Percentiles rank a stretch among this genome's conserved stretches.
Evolutionary conservation across 2,888 invertebrate genomes (phyloP).

Genomic region (Liodrosophila aerea): DNA sequence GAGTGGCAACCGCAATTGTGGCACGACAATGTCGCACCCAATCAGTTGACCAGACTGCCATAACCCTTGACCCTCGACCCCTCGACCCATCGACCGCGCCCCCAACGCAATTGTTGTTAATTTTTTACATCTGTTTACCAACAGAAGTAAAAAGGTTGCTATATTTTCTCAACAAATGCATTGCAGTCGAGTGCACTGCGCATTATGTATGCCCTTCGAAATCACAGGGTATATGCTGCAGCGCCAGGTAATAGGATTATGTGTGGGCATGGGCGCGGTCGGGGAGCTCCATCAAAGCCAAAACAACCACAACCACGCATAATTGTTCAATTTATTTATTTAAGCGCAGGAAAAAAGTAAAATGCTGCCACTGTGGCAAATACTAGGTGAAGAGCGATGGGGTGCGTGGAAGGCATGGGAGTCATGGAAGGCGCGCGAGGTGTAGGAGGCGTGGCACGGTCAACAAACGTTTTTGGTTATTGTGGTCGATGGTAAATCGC

Average conservation of each 20-base stretch:
- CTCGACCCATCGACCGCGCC: neutral
- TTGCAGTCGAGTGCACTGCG: neutral
- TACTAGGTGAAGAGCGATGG: too few relatives aligned
- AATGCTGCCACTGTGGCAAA: neutral
- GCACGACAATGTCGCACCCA: slow-evolving; percentile 12
- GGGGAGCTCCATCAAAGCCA: slow-evolving; percentile 66
- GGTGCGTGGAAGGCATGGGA: too few relatives aligned
- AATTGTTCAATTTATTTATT: slow-evolving; percentile 76
- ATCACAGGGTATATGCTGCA: slow-evolving; percentile 24
- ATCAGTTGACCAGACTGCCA: neutral
- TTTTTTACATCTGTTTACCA: slow-evolving; percentile 36
- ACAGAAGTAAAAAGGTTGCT: neutral
- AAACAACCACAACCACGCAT: slow-evolving; percentile 75
- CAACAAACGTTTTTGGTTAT: slow-evolving; percentile 68
- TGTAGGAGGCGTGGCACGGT: slow-evolving; percentile 10
- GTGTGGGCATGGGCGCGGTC: slow-evolving; percentile 13
- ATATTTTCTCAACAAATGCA: neutral
- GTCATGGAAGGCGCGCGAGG: neutral
- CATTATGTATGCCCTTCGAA: neutral
- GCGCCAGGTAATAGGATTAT: slow-evolving; percentile 68
- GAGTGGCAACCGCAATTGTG: slow-evolving; percentile 31
- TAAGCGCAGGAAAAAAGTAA: slow-evolving; percentile 45
- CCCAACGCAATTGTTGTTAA: slow-evolving; percentile 33
- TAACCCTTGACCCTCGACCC: neutral
- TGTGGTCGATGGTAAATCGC: slow-evolving; percentile 71